These are phyloP conservation scores for Kryptolebias marmoratus DNA, from an alignment of 2,113 vertebrate genomes.

Conservation along the genomic window DNA sequence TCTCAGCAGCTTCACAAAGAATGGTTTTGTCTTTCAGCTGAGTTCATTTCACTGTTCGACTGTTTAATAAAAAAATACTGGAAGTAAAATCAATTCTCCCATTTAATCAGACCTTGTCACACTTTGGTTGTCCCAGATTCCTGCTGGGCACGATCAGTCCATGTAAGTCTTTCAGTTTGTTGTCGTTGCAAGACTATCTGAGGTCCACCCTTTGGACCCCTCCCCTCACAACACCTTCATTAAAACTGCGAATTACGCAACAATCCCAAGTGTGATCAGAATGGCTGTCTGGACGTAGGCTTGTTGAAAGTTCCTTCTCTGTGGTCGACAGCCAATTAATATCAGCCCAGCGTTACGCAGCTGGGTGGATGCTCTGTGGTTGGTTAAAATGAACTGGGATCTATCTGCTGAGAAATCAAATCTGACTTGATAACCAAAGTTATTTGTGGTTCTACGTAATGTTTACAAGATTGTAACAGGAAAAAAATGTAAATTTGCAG, in stretches of 20 bases:
- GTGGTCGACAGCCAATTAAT: slow-evolving; percentile 21
- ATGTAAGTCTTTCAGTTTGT: slow-evolving; percentile 51
- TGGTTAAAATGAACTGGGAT: slow-evolving; percentile 11
- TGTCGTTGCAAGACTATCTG: slow-evolving; percentile 63
- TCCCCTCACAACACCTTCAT: slow-evolving; percentile 6
- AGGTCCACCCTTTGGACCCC: slow-evolving; percentile 61
- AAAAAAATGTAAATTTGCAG: background rate
- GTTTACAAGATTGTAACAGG: background rate
- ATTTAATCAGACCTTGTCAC: background rate
- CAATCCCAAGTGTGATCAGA: slow-evolving; percentile 60
- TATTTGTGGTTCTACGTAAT: slow-evolving; percentile 7
- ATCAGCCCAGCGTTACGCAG: slow-evolving; percentile 18
- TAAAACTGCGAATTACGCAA: slow-evolving; percentile 47
- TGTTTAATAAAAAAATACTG: too few species aligned
- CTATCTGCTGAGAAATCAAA: slow-evolving; percentile 5
- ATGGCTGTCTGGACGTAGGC: slow-evolving; percentile 41
- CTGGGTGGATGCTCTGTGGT: slow-evolving; percentile 14
- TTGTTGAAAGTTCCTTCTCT: slow-evolving; percentile 37
- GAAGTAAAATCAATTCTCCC: too few species aligned
- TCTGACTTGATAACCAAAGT: background rate
- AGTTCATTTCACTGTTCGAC: too few species aligned
- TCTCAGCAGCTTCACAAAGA: too few species aligned
- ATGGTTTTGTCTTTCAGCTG: too few species aligned
- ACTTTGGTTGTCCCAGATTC: slow-evolving; percentile 42
- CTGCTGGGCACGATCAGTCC: slow-evolving; percentile 39